Conservation (phyloP, 2,113 vertebrate species). For the Bolborhynchus lineola region DNA sequence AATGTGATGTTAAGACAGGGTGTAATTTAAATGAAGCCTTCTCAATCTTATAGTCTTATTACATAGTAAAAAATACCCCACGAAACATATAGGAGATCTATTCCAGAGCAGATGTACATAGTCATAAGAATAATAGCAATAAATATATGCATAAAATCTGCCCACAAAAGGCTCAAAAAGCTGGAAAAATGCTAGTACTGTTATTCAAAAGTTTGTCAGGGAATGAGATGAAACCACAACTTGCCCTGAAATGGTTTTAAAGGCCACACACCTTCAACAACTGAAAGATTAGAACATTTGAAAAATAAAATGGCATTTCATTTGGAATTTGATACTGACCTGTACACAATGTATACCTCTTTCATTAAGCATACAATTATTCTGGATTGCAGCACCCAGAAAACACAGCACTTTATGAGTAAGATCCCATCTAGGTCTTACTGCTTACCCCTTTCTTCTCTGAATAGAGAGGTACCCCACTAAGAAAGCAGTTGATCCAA, state of each 20-base stretch:
- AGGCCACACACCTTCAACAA: neutral
- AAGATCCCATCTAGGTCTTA: neutral
- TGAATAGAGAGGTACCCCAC: neutral
- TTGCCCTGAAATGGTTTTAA: neutral
- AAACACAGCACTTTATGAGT: neutral
- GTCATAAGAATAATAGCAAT: neutral
- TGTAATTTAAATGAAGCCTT: neutral
- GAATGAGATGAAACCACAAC: neutral
- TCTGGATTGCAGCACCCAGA: neutral
- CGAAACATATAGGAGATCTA: neutral
- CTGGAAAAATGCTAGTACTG: neutral
- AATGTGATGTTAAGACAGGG: neutral
- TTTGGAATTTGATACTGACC: neutral
- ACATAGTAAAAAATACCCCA: neutral
- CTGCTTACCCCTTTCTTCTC: neutral
- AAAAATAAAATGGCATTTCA: neutral
- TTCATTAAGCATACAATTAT: neutral
- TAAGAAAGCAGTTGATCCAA: neutral
- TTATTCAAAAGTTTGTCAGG: neutral
- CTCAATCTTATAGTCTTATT: neutral
- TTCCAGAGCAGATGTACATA: neutral
- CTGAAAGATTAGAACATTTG: neutral
- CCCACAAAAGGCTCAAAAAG: neutral
- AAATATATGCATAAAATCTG: neutral
- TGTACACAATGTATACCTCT: fast-evolving